phyloP scores from a whole-genome alignment of 1,140 invertebrate species.

The Anagrus nilaparvatae region DNA sequence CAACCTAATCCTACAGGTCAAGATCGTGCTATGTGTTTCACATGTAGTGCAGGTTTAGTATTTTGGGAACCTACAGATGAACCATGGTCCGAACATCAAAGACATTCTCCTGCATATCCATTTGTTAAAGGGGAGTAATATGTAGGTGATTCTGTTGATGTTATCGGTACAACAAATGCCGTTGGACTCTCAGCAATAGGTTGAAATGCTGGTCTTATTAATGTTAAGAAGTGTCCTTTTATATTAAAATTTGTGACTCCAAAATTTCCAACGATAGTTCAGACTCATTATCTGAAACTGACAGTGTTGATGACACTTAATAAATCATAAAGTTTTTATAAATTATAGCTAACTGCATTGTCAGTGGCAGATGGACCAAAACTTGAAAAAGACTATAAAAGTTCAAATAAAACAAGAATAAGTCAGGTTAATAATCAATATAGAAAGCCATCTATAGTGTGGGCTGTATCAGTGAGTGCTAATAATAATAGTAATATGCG shows the following conservation, averaged over 20 bases:
- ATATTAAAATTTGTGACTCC: constrained; percentile 29
- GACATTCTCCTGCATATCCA: constrained; percentile 85
- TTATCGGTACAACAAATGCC: constrained; percentile 60
- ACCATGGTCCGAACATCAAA: constrained; percentile 91
- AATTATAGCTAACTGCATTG: constrained; percentile 40
- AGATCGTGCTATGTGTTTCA: constrained; percentile 91
- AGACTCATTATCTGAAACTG: too few species aligned
- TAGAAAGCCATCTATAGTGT: constrained; percentile 39
- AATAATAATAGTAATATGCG: constrained; percentile 11
- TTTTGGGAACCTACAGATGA: constrained; percentile 95
- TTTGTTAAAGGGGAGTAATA: constrained; percentile 83
- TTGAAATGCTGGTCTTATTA: constrained; percentile 48
- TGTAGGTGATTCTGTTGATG: constrained; percentile 50
- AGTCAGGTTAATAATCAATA: neutral
- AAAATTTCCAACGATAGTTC: too few species aligned
- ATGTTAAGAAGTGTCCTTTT: constrained; percentile 41
- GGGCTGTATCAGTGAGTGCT: constrained; percentile 34
- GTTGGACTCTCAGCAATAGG: constrained; percentile 49
- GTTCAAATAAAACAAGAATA: constrained; percentile 10
- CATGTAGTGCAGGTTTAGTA: constrained; percentile 83
- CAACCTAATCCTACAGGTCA: constrained; percentile 80
- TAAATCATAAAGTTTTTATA: too few species aligned
- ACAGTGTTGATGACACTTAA: too few species aligned
- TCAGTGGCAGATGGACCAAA: constrained; percentile 38
- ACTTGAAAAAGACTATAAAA: constrained; percentile 21